Conservation (phyloP, 1,140 invertebrate genomes). For the Drosophila miranda region DNA sequence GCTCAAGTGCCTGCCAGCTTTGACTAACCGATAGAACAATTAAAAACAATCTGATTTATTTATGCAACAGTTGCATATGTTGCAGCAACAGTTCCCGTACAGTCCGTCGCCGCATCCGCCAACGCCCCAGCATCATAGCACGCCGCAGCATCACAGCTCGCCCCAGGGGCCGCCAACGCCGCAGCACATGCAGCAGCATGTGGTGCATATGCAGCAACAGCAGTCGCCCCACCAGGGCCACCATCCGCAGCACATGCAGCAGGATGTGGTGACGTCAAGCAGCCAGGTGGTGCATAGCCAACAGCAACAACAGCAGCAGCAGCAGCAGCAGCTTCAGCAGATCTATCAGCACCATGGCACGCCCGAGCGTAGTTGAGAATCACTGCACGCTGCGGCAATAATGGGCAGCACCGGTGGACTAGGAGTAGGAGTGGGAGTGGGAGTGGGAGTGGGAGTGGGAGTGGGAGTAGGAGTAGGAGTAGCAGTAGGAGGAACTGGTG, state of each 20-base stretch:
- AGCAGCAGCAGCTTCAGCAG: slow-evolving; percentile 80
- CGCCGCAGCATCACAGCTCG: slow-evolving; percentile 71
- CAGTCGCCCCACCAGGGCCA: slow-evolving; percentile 69
- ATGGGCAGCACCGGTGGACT: slow-evolving; percentile 61
- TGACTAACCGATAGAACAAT: slow-evolving; percentile 51
- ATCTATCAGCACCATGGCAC: slow-evolving; percentile 82
- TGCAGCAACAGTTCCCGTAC: slow-evolving; percentile 82
- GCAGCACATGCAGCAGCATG: slow-evolving; percentile 80
- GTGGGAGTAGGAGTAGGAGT: too few relatives aligned
- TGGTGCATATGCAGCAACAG: slow-evolving; percentile 77
- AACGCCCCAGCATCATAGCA: slow-evolving; percentile 72
- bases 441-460: slow-evolving; percentile 15
- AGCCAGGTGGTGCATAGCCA: slow-evolving; percentile 69
- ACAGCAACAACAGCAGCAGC: slow-evolving; percentile 52
- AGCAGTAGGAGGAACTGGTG: neutral
- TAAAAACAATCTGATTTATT: slow-evolving; percentile 60
- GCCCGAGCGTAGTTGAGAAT: slow-evolving; percentile 82
- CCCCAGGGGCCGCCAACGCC: slow-evolving; percentile 74
- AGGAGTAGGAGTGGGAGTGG: slow-evolving; percentile 22
- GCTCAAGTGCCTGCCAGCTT: slow-evolving; percentile 4
- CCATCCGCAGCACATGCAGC: slow-evolving; percentile 77
- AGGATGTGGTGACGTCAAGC: slow-evolving; percentile 79
- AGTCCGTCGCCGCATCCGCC: slow-evolving; percentile 81
- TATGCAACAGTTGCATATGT: slow-evolving; percentile 81
- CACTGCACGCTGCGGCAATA: slow-evolving; percentile 76